A percentile compares a stretch with the other conserved stretches of the same genome.
These are phyloP conservation scores for Oryzias melastigma DNA, from an alignment of 2,113 vertebrate genomes.

Conservation along the genomic window DNA sequence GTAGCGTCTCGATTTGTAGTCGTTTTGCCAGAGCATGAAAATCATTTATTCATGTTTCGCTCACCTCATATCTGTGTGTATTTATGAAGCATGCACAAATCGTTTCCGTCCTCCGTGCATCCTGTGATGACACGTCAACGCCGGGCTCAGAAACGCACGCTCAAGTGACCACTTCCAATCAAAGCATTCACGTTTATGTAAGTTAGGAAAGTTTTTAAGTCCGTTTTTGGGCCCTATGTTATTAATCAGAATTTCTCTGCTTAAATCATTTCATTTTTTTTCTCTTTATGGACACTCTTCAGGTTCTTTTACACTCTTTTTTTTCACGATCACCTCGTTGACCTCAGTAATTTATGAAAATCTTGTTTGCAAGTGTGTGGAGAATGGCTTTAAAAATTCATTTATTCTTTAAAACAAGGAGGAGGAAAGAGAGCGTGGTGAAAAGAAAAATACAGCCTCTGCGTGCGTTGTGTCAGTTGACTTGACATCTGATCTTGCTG, in stretches of 20 bases:
- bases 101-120: constrained; percentile 25
- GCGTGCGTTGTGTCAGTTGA: constrained; percentile 60
- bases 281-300: constrained; percentile 6
- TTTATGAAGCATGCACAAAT: constrained; percentile 26
- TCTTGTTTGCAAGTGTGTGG: constrained; percentile 17
- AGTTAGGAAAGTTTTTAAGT: too few species aligned
- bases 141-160: too few species aligned
- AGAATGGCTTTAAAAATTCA: constrained; percentile 63
- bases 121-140: not conserved
- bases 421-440: constrained; percentile 63
- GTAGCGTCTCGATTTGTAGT: constrained; percentile 16
- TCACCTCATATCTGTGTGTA: constrained; percentile 16
- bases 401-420: constrained; percentile 64
- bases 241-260: constrained; percentile 22
- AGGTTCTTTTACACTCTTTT: not conserved
- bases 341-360: not conserved
- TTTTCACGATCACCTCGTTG: not conserved
- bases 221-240: too few species aligned
- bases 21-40: constrained; percentile 55
- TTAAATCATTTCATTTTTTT: constrained; percentile 3
- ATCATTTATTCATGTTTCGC: constrained; percentile 67
- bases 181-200: too few species aligned
- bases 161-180: too few species aligned
- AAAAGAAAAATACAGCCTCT: constrained; percentile 64
- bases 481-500: constrained; percentile 72